Conservation (phyloP, 2,888 invertebrate genomes). For the Sympetrum striolatum region DNA sequence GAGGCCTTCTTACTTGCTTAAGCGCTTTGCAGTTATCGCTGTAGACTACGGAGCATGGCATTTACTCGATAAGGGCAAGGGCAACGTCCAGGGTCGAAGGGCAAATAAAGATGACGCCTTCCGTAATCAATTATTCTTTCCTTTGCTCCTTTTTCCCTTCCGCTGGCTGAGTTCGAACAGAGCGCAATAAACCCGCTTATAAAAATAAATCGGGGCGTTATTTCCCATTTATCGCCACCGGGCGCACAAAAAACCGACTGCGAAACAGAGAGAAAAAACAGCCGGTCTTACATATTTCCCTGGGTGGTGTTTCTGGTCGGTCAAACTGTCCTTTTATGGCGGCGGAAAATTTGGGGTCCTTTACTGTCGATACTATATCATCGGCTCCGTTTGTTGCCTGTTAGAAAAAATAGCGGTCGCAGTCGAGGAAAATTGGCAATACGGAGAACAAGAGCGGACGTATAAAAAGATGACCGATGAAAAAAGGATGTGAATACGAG, state of each 20-base stretch:
- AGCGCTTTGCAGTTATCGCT: slow-evolving; percentile 30
- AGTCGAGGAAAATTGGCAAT: neutral
- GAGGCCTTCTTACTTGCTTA: slow-evolving; percentile 13
- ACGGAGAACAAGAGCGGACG: neutral
- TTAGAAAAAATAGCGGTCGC: neutral
- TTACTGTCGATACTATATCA: neutral
- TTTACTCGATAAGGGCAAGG: slow-evolving; percentile 29
- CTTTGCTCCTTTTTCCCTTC: neutral
- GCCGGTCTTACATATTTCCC: neutral
- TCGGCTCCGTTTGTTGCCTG: neutral
- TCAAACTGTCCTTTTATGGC: neutral
- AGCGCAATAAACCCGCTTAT: neutral
- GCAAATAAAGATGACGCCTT: slow-evolving; percentile 42
- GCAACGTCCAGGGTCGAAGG: slow-evolving; percentile 23
- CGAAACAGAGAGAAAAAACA: neutral
- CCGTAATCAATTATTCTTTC: slow-evolving; percentile 12
- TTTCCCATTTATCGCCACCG: neutral
- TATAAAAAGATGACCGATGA: no score
- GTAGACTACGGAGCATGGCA: neutral
- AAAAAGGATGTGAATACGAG: no score
- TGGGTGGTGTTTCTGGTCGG: neutral
- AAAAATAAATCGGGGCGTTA: neutral
- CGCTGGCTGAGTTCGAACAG: neutral
- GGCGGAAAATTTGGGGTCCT: neutral
- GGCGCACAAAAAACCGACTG: neutral